Base-by-base conservation (phyloP, 2,888 invertebrate species). In the Caenorhabditis angaria region DNA sequence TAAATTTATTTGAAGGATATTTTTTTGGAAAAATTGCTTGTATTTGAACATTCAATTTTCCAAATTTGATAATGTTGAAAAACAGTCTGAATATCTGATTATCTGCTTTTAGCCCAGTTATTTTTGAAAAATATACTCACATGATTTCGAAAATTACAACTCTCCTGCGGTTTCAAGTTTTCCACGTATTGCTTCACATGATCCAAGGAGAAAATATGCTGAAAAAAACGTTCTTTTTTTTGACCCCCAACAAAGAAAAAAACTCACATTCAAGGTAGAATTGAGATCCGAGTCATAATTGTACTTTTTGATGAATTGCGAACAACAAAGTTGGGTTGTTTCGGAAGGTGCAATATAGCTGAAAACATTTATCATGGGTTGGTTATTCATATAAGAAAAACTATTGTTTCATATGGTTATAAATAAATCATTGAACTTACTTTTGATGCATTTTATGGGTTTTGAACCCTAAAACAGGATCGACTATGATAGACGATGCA, bases 361-460 rank as follows among this genome's bases (percentile, higher is more conserved):
- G 22, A 27, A 54, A 54, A n/a, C n/a, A n/a, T n/a, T n/a, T n/a
- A n/a, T n/a, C n/a, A n/a, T n/a, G n/a, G n/a, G n/a, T n/a, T n/a
- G n/a, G n/a, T n/a, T n/a, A n/a, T n/a, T n/a, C 18, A 12, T 41
- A 12, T 6, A 25, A 51, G 4, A 51, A 51, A 51, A 12, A 60
- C n/a, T n/a, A n/a, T n/a, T 50, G 12, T 24, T 50, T 50, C 10
- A 2, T 20, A 18, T 20, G 5, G 6, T 24, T 8, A 4, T 20
- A 22, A 20, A 24, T 24, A 18, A 4, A 50, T 22, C 2, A 27
- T 10, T 22, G 5, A 50, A 92, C 91, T 92, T 82, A 93, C 92
- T 88, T 95, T 95, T n/a, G n/a, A n/a, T n/a, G n/a, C 97, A 99
- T 99, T 91, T 99, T 99, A 88, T 96, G 95, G 73, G 95, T 94